phyloP scores from a whole-genome alignment of 1,140 invertebrate genomes.

The Pseudoatta argentina region DNA sequence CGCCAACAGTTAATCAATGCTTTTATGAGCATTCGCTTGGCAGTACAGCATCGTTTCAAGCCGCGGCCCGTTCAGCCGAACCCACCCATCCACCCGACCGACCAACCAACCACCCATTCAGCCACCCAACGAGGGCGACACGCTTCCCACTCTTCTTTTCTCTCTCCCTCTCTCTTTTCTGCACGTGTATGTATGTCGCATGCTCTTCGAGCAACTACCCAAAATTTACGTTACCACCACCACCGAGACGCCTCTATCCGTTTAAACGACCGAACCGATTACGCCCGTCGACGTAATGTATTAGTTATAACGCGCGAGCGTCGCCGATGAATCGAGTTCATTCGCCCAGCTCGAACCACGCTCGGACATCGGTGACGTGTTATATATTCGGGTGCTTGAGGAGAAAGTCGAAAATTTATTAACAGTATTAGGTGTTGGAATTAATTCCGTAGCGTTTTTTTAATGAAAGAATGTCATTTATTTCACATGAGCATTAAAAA shows the following conservation, averaged over 20 bases:
- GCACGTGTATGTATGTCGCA: background rate
- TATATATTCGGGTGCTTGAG: background rate
- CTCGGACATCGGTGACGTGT: background rate
- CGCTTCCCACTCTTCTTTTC: background rate
- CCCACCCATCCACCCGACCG: constrained; percentile 48
- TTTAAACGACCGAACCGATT: constrained; percentile 51
- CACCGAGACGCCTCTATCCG: constrained; percentile 33
- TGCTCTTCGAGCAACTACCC: constrained; percentile 40
- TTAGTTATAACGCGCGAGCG: constrained; percentile 25
- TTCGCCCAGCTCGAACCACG: constrained; percentile 13
- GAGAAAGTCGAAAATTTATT: constrained; percentile 35
- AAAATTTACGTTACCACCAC: constrained; percentile 25
- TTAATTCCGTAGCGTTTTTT: too few relatives aligned
- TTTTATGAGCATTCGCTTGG: constrained; percentile 82
- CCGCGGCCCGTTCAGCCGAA: constrained; percentile 66
- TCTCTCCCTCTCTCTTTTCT: constrained; percentile 15
- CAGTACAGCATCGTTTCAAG: constrained; percentile 70
- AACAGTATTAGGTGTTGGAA: too few relatives aligned
- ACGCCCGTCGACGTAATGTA: constrained; percentile 36
- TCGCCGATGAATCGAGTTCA: constrained; percentile 38
- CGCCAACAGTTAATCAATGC: constrained; percentile 84
- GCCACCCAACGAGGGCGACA: constrained; percentile 47
- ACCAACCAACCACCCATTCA: constrained; percentile 56
- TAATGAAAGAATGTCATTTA: too few relatives aligned
- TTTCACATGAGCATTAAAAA: too few relatives aligned